A percentile compares a stretch with the other conserved stretches of the same genome.
Evolutionary conservation across 2,888 invertebrate genomes (phyloP).

Genomic region (Ectemnius lituratus): DNA sequence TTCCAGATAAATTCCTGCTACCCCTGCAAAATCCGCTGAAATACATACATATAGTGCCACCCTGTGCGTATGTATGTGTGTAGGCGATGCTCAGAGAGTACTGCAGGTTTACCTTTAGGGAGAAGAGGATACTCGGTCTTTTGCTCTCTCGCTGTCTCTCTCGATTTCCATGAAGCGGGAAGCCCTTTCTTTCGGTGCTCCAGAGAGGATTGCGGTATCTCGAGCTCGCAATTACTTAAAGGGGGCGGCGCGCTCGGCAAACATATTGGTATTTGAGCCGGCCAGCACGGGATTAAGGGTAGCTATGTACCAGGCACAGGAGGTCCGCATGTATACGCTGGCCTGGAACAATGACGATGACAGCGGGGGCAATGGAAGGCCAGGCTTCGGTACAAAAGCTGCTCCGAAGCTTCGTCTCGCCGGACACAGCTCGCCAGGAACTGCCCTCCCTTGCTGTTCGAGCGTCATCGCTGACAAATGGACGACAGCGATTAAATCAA

Average conservation of each 20-base stretch:
- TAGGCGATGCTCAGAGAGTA: too few species aligned
- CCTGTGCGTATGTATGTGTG: too few species aligned
- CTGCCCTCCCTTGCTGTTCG: slow-evolving; percentile 46
- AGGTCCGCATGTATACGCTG: slow-evolving; percentile 13
- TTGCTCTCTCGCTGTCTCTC: background rate
- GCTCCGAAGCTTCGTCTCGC: background rate
- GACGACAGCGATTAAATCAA: slow-evolving; percentile 61
- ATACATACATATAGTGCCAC: too few species aligned
- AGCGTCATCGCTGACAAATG: slow-evolving; percentile 60
- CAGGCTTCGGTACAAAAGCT: slow-evolving; percentile 9
- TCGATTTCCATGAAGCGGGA: background rate
- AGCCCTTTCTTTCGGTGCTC: background rate
- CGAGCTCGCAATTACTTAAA: slow-evolving; percentile 8
- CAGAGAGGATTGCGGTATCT: background rate
- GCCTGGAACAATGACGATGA: slow-evolving; percentile 47
- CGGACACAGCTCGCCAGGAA: slow-evolving; percentile 11
- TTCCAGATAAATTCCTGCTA: too few species aligned
- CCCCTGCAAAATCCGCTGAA: too few species aligned
- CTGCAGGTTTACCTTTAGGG: background rate
- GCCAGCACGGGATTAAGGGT: too few species aligned
- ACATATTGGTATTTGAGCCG: slow-evolving; percentile 3
- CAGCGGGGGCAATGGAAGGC: slow-evolving; percentile 49
- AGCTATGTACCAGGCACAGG: too few species aligned
- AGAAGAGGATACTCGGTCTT: background rate
- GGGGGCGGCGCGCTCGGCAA: background rate